phyloP scores from a whole-genome alignment of 2,888 invertebrate genomes.

The Tetanocera ferruginea region DNA sequence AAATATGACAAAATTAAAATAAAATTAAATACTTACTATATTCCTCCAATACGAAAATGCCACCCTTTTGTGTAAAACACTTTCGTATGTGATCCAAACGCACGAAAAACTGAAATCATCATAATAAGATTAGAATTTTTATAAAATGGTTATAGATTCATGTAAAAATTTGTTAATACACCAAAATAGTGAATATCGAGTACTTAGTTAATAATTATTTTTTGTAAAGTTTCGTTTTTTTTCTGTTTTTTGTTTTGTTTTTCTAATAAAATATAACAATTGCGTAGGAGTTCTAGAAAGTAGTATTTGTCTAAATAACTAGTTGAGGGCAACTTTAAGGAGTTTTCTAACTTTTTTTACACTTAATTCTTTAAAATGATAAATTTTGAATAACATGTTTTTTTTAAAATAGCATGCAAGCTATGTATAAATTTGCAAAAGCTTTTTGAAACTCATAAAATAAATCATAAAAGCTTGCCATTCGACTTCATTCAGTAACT shows the following conservation, averaged over 20 bases:
- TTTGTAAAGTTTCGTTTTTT: no score
- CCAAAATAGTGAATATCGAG: background rate
- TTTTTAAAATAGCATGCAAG: background rate
- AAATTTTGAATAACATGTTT: background rate
- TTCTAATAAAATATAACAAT: background rate
- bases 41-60: conserved; percentile 99
- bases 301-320: background rate
- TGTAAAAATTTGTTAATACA: conserved; percentile 26
- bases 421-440: background rate
- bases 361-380: conserved; percentile 4
- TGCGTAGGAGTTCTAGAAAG: conserved; percentile 25
- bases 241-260: no score
- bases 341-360: background rate
- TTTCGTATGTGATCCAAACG: conserved; percentile 99
- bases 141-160: conserved; percentile 30
- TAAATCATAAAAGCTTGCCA: background rate
- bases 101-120: conserved; percentile 95
- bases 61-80: conserved; percentile 99
- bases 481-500: background rate
- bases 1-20: background rate
- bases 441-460: conserved; percentile 10
- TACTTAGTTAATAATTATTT: background rate
- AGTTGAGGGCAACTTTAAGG: no score
- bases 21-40: conserved; percentile 86
- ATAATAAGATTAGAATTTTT: conserved; percentile 1